A percentile compares a stretch with the other conserved stretches of the same genome.
phyloP scores from a whole-genome alignment of 1,140 invertebrate genomes.

The Pantala flavescens region DNA sequence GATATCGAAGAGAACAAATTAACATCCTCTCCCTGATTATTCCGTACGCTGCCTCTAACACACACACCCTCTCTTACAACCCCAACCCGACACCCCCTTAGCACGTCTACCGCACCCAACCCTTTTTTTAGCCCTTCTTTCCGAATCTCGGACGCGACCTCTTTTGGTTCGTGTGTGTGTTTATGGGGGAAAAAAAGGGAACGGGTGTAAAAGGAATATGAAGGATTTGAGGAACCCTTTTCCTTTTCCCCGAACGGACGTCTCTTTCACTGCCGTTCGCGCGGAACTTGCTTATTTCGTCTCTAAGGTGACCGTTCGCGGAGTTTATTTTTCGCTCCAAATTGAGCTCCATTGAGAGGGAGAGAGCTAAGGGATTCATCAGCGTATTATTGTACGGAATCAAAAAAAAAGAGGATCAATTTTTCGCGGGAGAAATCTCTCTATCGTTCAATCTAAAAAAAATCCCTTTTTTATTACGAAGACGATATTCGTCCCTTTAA shows the following conservation, averaged over 20 bases:
- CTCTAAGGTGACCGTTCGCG: neutral
- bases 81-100: neutral
- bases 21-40: conserved; percentile 9
- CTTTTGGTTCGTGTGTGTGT: neutral
- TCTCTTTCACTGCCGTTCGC: neutral
- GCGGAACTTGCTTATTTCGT: neutral
- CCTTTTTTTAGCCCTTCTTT: neutral
- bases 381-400: neutral
- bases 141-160: neutral
- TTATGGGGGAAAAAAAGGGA: neutral
- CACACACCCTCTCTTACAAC: neutral
- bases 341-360: neutral
- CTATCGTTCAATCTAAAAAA: too few relatives aligned
- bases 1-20: neutral
- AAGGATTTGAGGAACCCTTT: neutral
- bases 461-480: too few relatives aligned
- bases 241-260: neutral
- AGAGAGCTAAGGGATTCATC: neutral
- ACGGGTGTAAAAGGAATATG: neutral
- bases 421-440: too few relatives aligned
- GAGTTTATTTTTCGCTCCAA: neutral
- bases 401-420: too few relatives aligned
- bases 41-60: neutral
- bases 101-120: neutral
- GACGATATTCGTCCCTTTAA: too few relatives aligned